Evolutionary conservation across 2,888 invertebrate species (phyloP), one percentile per base, ranked within the genome.

Genomic region (Eilema griseolum): DNA sequence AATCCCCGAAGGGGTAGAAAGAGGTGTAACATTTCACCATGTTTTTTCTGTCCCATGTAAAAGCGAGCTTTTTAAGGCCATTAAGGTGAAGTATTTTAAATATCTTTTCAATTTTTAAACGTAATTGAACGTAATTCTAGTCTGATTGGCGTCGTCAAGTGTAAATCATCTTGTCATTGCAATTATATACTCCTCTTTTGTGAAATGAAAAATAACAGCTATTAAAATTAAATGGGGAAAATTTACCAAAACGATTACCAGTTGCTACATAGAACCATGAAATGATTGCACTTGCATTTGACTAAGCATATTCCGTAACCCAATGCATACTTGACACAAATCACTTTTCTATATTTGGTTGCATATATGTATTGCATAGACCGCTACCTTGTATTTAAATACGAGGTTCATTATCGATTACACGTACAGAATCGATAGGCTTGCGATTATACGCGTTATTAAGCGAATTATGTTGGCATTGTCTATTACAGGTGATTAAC

Each of bases 381-480:
- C 52, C 41, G 63, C 69, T 66, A 73, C 76, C 66, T 78, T 73
- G 72, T 76, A 81, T 81, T 66, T 73, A 76, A 82, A 85, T 83
- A 80, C 66, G 60, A 65, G 33, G 37, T 63, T 72, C 70, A 80
- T 79, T 75, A 75, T 69, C 60, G 74, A 83, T 84, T 82, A 78
- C 71, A 67, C 79, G 66, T 76, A n/a, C n/a, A n/a, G n/a, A n/a
- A n/a, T n/a, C n/a, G 72, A 77, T 82, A 82, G 75, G 71, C 20
- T 63, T 67, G 67, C 76, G 61, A 79, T 84, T 79, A 80, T 72
- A 66, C 59, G 72, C 61, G 60, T 69, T 78, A 76, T 83, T 79
- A 85, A 70, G 70, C 65, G 69, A 75, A 76, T 74, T 71, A 69
- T 71, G 61, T 66, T 33, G 26, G 61, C 63, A 61, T 70, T 67